Evolutionary conservation across 2,888 invertebrate genomes (phyloP), one percentile per base, ranked within the genome.

Genomic region (Alsophila aescularia): DNA sequence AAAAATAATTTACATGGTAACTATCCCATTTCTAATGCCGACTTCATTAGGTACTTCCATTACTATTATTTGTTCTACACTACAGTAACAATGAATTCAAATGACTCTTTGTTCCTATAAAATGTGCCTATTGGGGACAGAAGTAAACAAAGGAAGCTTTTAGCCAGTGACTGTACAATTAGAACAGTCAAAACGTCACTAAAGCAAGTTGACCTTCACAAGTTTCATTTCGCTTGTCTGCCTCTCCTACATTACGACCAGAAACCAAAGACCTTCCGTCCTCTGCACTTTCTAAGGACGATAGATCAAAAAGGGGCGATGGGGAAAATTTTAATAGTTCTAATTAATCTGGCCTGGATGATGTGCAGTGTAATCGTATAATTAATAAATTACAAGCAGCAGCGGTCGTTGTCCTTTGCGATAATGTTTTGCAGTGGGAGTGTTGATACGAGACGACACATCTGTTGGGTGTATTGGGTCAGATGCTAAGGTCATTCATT

Each of bases 381-480:
- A 90, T 90, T 90, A 89, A 88, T 90, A 89, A 87, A 89, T 89
- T 85, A 89, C 84, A 77, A 83, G 79, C 77, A 68, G 81, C 77
- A 70, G 81, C 82, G 90, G 90, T 90, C 89, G 70, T 87, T 87
- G 90, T 75, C 81, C 88, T 72, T 70, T 63, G 76, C 79, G 87
- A 88, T 88, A 87, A 83, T 83, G 80, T 82, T 87, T 83, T 79
- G 86, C 86, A 83, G 83, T 77, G 82, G 77, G 77, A 78, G 79
- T 72, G 79, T 72, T 82, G 87, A 87, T 88, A 88, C 71, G 87
- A 87, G 87, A 88, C 71, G 74, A 72, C 77, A 78, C 88, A 89
- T 89, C 86, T 87, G 90, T 82, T 83, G 73, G 83, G 82, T 89
- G 85, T 87, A 89, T 82, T 83, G 73, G 83, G 82, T 83, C 85